Evolutionary conservation across 2,888 invertebrate genomes (phyloP), one percentile per base, ranked within the genome.

Genomic region (Zaprionus bogoriensis): DNA sequence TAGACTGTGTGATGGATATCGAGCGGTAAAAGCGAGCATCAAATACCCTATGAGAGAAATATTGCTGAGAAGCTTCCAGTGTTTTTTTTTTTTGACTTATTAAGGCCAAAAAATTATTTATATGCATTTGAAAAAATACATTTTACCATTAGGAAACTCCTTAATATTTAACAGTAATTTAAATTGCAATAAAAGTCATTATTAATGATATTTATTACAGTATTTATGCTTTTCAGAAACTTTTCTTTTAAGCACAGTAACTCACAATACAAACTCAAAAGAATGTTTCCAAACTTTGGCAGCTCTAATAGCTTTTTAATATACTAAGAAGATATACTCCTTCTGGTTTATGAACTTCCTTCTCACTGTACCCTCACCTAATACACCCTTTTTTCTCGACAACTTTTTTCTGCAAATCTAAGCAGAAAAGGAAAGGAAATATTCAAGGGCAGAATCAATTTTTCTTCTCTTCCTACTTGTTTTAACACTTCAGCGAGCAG

Each of bases 401-500:
- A 58, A 58, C 36, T 50, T 53, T 70, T 61, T 54, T n/a, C n/a
- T 27, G 68, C 68, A 59, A 65, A 59, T 62, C 65, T 65, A 57
- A 54, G 57, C 72, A 47, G 28, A 46, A 58, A 55, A 57, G 25
- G n/a, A 32, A 51, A 52, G 2, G 41, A 58, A 39, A 39, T 50
- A 39, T 41, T 20, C 27, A 44, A 60, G 25, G 54, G 27, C 41
- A 62, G 61, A 74, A 74, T 74, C 67, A 74, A 74, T 74, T 74
- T 67, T 39, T 48, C 22, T 52, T 60, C 61, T 52, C 51, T 36
- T 38, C 32, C 44, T 7, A 57, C 66, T 70, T 70, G 70, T 77
- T 77, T 82, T 76, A 74, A 82, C 82, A 79, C 79, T 76, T 79
- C 63, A 82, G 57, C 65, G 77, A 71, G 50, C 74, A 70, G 14